Evolutionary conservation across 1,140 invertebrate species (phyloP), one percentile per base, ranked within the genome.

Genomic region (Brachionus calyciflorus): DNA sequence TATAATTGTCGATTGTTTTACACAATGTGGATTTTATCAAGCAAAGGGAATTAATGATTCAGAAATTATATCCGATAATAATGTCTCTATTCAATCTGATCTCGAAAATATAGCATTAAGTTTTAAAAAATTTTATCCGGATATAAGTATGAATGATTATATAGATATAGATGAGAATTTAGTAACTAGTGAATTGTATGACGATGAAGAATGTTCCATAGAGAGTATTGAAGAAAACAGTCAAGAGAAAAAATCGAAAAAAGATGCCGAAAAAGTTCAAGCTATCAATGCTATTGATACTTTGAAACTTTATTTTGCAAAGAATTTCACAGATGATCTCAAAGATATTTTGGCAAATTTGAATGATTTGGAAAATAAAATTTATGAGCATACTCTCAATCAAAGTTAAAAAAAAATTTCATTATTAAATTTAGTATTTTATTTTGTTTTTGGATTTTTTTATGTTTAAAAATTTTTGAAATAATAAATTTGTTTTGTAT

Each of bases 331-430:
- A 3, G 55, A 60, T 17, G 55, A 60, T 60, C 19, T 60, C 33
- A 60, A 60, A 33, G 55, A 60, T 10, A 60, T 60, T 60, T 60
- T 60, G 55, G 30, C 28, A 37, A 60, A 26, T 6, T 60, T 60
- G 19, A 60, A 60, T 17, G 30, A 60, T 37, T 60, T 60, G 33
- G 55, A 60, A 60, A 60, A 60, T 19, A 60, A 60, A 60, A 60
- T 60, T 60, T 60, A 60, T 37, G 55, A 60, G 55, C 55, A 60
- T 17, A 60, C 3, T 37, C 33, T 37, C 3, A 9, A 3, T 37
- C 33, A 37, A 37, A 37, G 9, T n/a, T n/a, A n/a, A n/a, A n/a
- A n/a, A n/a, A n/a, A n/a, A n/a, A n/a, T n/a, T n/a, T n/a, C n/a
- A n/a, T n/a, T n/a, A n/a, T n/a, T n/a, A 37, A 37, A 9, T 9